These are phyloP conservation scores for Globodera ellingtonae DNA, from an alignment of 1,140 invertebrate genomes.

Conservation along the genomic window DNA sequence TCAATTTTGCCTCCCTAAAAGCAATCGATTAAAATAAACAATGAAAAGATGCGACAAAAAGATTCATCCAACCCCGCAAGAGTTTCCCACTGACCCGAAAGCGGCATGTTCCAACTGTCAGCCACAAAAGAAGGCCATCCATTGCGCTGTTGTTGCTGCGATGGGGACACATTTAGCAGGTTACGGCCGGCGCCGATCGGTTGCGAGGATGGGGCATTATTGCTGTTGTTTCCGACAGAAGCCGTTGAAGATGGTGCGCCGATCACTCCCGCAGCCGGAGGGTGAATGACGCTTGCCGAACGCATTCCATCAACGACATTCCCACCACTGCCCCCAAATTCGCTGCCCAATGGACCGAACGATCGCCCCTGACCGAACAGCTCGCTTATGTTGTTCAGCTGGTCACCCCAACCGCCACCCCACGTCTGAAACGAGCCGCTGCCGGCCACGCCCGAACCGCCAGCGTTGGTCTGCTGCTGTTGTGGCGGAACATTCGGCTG, in stretches of 20 bases:
- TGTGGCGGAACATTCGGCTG: slow-evolving; percentile 7
- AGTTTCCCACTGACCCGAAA: slow-evolving; percentile 2
- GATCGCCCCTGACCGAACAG: slow-evolving; percentile 42
- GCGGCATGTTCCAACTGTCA: slow-evolving; percentile 16
- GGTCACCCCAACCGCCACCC: slow-evolving; percentile 38
- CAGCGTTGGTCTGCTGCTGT: not conserved
- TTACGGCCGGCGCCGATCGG: slow-evolving; percentile 22
- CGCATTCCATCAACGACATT: slow-evolving; percentile 12
- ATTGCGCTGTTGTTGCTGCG: slow-evolving; percentile 24
- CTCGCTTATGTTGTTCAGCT: slow-evolving; percentile 43
- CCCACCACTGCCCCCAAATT: slow-evolving; percentile 26
- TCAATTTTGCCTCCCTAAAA: slow-evolving; percentile 13
- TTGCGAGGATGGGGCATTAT: slow-evolving; percentile 14
- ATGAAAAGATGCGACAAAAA: not conserved
- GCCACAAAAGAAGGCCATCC: slow-evolving; percentile 23
- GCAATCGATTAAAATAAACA: not conserved
- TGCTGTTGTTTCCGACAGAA: not conserved
- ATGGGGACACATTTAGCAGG: slow-evolving; percentile 11
- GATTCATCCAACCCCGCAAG: not conserved
- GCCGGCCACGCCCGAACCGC: not conserved
- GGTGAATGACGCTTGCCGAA: slow-evolving; percentile 16
- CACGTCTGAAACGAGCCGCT: slow-evolving; percentile 31
- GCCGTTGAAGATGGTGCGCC: not conserved
- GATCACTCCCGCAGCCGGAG: slow-evolving; percentile 15
- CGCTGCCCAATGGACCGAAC: slow-evolving; percentile 38